phyloP scores from a whole-genome alignment of 2,113 vertebrate genomes.

The Tauraco erythrolophus region DNA sequence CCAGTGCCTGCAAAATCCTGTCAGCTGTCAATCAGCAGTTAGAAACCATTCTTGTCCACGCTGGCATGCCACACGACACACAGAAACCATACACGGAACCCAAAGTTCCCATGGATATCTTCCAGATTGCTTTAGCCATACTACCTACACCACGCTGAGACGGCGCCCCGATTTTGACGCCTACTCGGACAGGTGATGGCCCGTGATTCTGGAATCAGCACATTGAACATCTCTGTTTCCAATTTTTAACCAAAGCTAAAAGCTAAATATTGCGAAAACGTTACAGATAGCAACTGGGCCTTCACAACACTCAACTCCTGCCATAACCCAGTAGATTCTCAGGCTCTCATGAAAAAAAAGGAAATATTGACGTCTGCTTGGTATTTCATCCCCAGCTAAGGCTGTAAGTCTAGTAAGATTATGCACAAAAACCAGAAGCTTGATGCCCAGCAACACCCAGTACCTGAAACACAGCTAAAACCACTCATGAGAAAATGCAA shows the following conservation, averaged over 20 bases:
- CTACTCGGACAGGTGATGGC: neutral
- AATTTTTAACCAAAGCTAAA: fast-evolving
- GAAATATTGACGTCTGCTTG: neutral
- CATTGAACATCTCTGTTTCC: fast-evolving
- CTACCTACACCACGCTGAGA: fast-evolving
- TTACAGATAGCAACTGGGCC: neutral
- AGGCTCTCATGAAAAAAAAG: fast-evolving
- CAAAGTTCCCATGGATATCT: fast-evolving
- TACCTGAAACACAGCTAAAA: neutral
- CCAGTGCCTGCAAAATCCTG: neutral
- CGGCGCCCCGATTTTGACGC: neutral
- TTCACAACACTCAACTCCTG: neutral
- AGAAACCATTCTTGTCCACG: fast-evolving
- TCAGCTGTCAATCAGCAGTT: neutral
- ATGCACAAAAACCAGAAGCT: neutral
- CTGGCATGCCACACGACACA: fast-evolving
- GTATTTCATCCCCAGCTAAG: neutral
- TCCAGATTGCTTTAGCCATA: neutral
- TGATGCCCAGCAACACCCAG: neutral
- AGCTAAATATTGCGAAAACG: fast-evolving
- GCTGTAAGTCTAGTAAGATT: too few relatives aligned
- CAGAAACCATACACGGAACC: neutral
- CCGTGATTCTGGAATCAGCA: fast-evolving
- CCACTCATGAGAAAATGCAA: neutral
- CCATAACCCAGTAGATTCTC: neutral